A percentile compares a stretch with the other conserved stretches of the same genome.
phyloP scores from a whole-genome alignment of 2,888 invertebrate genomes.

The Coenonympha glycerion region DNA sequence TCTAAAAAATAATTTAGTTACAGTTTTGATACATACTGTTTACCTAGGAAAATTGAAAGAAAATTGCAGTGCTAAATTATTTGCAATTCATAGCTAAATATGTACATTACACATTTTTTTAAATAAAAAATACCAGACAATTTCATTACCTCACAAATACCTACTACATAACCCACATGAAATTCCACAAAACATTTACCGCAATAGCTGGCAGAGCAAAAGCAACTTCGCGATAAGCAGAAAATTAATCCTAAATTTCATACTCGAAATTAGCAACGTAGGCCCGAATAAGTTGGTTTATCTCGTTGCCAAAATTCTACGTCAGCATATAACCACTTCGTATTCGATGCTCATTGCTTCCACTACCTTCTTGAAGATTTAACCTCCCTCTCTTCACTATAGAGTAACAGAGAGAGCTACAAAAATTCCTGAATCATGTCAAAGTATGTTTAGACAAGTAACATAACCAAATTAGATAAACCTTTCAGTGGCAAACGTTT shows the following conservation, averaged over 20 bases:
- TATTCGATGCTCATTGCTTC: constrained; percentile 20
- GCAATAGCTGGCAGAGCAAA: constrained; percentile 8
- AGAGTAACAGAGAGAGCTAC: constrained; percentile 1
- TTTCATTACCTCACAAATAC: background rate
- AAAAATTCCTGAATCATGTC: background rate
- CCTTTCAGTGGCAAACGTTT: constrained; percentile 6
- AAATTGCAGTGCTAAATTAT: too few species aligned
- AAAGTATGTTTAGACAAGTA: constrained; percentile 13
- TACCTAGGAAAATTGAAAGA: too few species aligned
- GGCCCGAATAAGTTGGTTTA: constrained; percentile 27
- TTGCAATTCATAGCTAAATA: too few species aligned
- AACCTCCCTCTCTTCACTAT: constrained; percentile 3
- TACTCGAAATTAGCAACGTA: constrained; percentile 28
- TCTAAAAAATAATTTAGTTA: too few species aligned
- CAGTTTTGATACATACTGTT: too few species aligned
- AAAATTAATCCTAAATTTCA: constrained; percentile 29
- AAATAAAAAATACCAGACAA: too few species aligned
- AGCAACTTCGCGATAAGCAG: constrained; percentile 18
- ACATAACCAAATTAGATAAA: constrained; percentile 20
- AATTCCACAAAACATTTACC: constrained; percentile 9
- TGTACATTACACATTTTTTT: too few species aligned
- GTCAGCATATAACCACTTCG: constrained; percentile 24
- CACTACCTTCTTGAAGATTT: constrained; percentile 16
- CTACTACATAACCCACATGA: background rate
- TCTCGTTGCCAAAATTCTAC: constrained; percentile 27